phyloP scores from a whole-genome alignment of 2,113 vertebrate genomes.

The Naja naja region DNA sequence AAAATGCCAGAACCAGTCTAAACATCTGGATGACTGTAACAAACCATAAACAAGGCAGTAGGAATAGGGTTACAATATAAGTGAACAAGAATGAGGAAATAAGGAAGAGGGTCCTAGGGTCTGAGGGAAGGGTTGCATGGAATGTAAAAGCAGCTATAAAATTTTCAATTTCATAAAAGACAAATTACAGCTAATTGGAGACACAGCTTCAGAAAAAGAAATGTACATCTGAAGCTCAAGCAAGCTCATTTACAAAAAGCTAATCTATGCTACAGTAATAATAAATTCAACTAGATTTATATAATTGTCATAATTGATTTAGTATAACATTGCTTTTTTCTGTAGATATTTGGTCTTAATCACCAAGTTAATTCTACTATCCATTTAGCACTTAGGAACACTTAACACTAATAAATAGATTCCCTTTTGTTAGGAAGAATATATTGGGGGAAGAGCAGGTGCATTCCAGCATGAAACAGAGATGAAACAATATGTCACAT shows the following conservation, averaged over 20 bases:
- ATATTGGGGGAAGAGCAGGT: not conserved
- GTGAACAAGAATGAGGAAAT: not conserved
- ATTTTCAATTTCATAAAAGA: not conserved
- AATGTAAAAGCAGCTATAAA: not conserved
- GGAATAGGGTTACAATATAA: not conserved
- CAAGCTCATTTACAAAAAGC: not conserved
- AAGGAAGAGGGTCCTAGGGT: not conserved
- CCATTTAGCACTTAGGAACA: not conserved
- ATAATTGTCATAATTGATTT: not conserved
- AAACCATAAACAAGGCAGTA: not conserved
- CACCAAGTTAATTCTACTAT: not conserved
- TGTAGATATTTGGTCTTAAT: not conserved
- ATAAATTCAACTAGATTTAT: not conserved
- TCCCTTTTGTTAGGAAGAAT: not conserved
- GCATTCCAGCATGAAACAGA: not conserved
- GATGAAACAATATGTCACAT: not conserved
- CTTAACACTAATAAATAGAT: not conserved
- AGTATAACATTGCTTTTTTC: not conserved
- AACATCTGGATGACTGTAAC: not conserved
- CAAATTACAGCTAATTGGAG: not conserved
- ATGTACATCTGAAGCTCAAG: not conserved
- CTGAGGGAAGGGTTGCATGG: not conserved
- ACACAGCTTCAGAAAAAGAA: not conserved
- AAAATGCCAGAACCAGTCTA: not conserved
- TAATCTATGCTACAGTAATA: not conserved